Conservation (phyloP, 2,113 vertebrate genomes). For the Mus musculus region DNA sequence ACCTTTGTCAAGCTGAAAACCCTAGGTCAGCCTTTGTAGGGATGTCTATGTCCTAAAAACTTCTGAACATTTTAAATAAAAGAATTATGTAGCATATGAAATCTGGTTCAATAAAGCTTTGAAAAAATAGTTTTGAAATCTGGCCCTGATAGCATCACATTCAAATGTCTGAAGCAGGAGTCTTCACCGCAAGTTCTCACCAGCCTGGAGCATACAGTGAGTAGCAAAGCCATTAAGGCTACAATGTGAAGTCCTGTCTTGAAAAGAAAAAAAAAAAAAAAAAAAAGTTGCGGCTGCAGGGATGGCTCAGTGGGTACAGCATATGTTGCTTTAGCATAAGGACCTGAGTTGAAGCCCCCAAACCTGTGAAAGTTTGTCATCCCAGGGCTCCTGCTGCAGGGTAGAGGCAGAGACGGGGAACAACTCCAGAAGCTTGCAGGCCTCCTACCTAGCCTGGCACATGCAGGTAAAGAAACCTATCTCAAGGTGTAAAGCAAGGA, state of each 20-base stretch:
- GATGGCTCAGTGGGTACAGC: neutral
- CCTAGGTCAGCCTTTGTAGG: neutral
- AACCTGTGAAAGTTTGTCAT: neutral
- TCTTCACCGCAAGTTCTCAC: neutral
- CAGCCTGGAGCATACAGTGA: neutral
- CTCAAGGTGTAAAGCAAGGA: neutral
- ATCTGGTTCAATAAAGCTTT: constrained; percentile 17
- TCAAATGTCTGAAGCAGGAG: neutral
- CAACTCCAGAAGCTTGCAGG: neutral
- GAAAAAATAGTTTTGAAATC: neutral
- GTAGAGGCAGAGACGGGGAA: neutral
- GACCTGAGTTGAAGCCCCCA: neutral
- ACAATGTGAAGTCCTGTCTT: neutral
- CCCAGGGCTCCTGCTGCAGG: neutral
- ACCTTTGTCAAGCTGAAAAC: neutral
- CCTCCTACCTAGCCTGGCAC: neutral
- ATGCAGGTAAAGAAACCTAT: neutral
- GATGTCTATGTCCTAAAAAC: neutral
- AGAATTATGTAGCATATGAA: neutral
- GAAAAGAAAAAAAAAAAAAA: no score
- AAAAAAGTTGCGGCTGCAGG: neutral
- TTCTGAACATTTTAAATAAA: neutral
- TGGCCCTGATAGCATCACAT: neutral
- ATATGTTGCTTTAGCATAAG: neutral
- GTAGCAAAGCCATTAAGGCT: neutral